Percentiles rank a stretch among this genome's conserved stretches.
Evolutionary conservation across 2,797 vertebrate genomes (phyloP).

Genomic region (Hippocampus kuda): DNA sequence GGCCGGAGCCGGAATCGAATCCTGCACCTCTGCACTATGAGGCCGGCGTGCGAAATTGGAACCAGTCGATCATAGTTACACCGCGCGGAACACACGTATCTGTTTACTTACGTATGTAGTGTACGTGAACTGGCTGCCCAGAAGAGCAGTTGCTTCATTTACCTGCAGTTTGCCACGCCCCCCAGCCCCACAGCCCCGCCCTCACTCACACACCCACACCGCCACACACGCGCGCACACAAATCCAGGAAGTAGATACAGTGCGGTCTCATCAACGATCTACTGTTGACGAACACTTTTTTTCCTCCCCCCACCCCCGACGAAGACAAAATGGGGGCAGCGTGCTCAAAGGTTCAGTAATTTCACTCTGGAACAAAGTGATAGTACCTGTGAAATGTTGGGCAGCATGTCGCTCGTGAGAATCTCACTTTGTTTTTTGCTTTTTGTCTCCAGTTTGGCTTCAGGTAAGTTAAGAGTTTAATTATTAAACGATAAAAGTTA

Average conservation of each 20-base stretch:
- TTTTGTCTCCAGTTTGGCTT: constrained; percentile 1
- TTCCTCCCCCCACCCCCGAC: neutral
- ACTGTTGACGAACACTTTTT: neutral
- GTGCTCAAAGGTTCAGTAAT: neutral
- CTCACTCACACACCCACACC: neutral
- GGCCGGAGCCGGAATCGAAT: no score
- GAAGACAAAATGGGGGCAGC: constrained; percentile 10
- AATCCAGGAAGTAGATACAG: constrained; percentile 31
- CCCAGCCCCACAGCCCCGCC: no score
- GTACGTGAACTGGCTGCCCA: no score
- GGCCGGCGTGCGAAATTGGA: no score
- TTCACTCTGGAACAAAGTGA: constrained; percentile 4
- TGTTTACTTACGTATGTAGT: no score
- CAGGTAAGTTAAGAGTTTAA: constrained; percentile 39
- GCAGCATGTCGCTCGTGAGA: neutral
- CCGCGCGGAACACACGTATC: no score
- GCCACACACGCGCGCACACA: neutral
- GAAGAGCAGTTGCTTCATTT: neutral
- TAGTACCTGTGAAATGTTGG: constrained; percentile 28
- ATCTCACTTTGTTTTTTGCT: neutral
- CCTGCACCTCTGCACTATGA: no score
- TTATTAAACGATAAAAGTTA: constrained; percentile 5
- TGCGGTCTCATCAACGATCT: neutral
- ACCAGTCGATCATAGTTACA: no score
- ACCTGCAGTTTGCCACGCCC: constrained; percentile 29